These are phyloP conservation scores for Cataglyphis cursor DNA, from an alignment of 2,888 invertebrate genomes.

Conservation along the genomic window DNA sequence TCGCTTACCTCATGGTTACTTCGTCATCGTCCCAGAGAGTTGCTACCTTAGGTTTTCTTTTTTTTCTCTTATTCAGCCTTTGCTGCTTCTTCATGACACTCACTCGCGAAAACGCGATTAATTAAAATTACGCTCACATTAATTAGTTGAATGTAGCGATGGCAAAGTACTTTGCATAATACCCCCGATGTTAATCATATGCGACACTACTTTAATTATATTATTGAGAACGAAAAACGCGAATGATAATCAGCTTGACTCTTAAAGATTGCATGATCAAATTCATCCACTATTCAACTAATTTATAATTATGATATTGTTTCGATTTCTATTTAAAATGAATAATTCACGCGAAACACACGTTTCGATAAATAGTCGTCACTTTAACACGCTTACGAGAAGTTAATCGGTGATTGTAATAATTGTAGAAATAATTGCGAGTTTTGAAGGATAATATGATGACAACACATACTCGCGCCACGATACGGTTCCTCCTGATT, in stretches of 20 bases:
- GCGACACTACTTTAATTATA: neutral
- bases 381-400: too few species aligned
- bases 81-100: neutral
- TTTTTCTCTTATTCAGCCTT: neutral
- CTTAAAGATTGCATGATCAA: too few species aligned
- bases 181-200: neutral
- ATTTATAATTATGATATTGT: too few species aligned
- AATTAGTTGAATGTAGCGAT: neutral
- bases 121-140: neutral
- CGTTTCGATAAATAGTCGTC: too few species aligned
- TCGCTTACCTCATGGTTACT: neutral
- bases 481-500: neutral
- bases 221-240: neutral
- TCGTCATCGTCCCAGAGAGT: neutral
- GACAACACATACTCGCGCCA: too few species aligned
- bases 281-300: too few species aligned
- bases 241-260: neutral
- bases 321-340: too few species aligned
- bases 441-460: too few species aligned
- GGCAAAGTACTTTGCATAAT: neutral
- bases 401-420: too few species aligned
- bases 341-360: too few species aligned
- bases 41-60: neutral
- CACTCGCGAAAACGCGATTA: neutral
- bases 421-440: too few species aligned